phyloP scores from a whole-genome alignment of 2,797 vertebrate species.

The Danio kyathit region DNA sequence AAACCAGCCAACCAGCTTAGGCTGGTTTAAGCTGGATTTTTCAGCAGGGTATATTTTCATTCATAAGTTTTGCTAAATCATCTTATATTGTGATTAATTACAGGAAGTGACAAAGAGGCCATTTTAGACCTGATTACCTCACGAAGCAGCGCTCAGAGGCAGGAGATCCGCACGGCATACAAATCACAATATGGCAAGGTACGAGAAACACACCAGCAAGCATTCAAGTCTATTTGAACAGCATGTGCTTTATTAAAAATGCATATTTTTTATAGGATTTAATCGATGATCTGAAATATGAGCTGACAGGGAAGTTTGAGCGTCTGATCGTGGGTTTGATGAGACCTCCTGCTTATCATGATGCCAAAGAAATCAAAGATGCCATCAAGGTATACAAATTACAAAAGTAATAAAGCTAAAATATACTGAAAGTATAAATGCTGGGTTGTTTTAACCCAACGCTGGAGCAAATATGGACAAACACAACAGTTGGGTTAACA shows the following conservation, averaged over 20 bases:
- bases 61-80: too few species aligned
- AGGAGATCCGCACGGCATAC: constrained; percentile 87
- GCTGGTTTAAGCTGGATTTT: too few species aligned
- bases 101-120: constrained; percentile 96
- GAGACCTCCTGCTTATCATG: constrained; percentile 87
- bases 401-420: too few species aligned
- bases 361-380: constrained; percentile 96
- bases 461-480: too few species aligned
- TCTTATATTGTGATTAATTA: too few species aligned
- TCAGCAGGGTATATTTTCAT: too few species aligned
- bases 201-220: constrained; percentile 47
- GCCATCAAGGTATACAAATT: constrained; percentile 84
- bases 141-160: constrained; percentile 91
- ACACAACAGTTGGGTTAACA: too few species aligned
- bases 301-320: constrained; percentile 97
- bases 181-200: constrained; percentile 95
- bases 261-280: constrained; percentile 82
- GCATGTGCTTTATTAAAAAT: background rate
- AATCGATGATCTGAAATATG: constrained; percentile 94
- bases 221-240: background rate
- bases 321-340: constrained; percentile 94
- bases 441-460: too few species aligned
- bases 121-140: constrained; percentile 92
- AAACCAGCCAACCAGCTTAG: too few species aligned
- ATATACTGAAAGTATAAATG: too few species aligned